Conservation (phyloP, 2,888 invertebrate species). For the Odontothrips loti region DNA sequence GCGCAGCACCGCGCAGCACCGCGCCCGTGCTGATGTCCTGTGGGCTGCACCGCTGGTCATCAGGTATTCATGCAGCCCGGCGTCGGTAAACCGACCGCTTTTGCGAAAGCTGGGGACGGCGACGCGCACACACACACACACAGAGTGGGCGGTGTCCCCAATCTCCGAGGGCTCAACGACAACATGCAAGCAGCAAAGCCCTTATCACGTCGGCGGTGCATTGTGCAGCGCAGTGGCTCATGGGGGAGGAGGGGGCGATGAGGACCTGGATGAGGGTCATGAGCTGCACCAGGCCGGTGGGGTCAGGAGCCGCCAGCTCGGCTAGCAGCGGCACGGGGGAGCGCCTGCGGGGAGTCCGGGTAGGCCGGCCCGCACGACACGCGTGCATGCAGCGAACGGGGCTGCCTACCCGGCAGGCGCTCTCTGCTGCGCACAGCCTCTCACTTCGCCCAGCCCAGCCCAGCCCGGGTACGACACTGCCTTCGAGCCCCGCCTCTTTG, state of each 20-base stretch:
- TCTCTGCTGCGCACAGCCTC: neutral
- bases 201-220: neutral
- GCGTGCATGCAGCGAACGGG: no score
- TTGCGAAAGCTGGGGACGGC: neutral
- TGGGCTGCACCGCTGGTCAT: neutral
- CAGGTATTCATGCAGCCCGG: constrained; percentile 12
- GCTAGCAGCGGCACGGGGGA: neutral
- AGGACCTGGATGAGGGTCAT: no score
- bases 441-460: neutral
- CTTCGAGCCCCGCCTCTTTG: no score
- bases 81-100: neutral
- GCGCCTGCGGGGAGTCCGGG: neutral
- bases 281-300: no score
- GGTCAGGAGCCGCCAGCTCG: no score
- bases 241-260: no score
- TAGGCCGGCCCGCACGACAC: no score
- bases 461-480: neutral
- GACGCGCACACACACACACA: neutral
- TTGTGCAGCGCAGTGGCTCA: no score
- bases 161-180: neutral
- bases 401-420: no score
- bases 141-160: neutral
- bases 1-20: neutral
- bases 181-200: neutral
- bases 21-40: neutral